Percentiles rank a stretch among this genome's conserved stretches.
Evolutionary conservation across 2,888 invertebrate genomes (phyloP).

Genomic region (Drosophila subquinaria): DNA sequence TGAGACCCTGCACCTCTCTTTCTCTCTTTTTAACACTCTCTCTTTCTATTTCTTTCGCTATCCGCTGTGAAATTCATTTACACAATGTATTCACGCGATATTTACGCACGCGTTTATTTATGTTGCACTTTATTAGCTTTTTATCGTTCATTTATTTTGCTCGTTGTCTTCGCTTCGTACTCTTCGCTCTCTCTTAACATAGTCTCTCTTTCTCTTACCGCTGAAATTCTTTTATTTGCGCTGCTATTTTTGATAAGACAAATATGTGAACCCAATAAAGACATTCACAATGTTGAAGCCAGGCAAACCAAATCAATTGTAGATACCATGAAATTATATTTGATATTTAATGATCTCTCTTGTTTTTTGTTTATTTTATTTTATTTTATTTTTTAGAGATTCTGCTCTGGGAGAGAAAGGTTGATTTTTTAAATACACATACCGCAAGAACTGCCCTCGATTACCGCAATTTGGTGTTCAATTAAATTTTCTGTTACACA

Average conservation of each 20-base stretch:
- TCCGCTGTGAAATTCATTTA: slow-evolving; percentile 32
- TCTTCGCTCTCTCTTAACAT: not conserved
- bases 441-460: slow-evolving; percentile 14
- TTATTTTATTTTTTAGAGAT: not conserved
- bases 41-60: slow-evolving; percentile 1
- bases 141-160: slow-evolving; percentile 82
- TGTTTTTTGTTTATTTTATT: not conserved
- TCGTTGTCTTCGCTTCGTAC: slow-evolving; percentile 67
- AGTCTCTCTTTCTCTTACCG: slow-evolving; percentile 5
- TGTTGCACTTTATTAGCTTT: slow-evolving; percentile 77
- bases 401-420: not conserved
- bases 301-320: slow-evolving; percentile 10
- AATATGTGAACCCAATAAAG: slow-evolving; percentile 42
- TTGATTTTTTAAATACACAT: not conserved
- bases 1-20: no score
- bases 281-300: not conserved
- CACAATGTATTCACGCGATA: slow-evolving; percentile 54
- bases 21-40: not conserved
- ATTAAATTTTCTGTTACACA: slow-evolving; percentile 42
- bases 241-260: slow-evolving; percentile 39
- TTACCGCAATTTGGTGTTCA: slow-evolving; percentile 35
- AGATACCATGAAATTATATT: slow-evolving; percentile 21
- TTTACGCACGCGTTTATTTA: slow-evolving; percentile 74
- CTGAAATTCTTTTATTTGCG: slow-evolving; percentile 31
- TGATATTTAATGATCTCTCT: slow-evolving; percentile 1